Conservation (phyloP, 2,888 invertebrate genomes). For the Aplocera efformata region DNA sequence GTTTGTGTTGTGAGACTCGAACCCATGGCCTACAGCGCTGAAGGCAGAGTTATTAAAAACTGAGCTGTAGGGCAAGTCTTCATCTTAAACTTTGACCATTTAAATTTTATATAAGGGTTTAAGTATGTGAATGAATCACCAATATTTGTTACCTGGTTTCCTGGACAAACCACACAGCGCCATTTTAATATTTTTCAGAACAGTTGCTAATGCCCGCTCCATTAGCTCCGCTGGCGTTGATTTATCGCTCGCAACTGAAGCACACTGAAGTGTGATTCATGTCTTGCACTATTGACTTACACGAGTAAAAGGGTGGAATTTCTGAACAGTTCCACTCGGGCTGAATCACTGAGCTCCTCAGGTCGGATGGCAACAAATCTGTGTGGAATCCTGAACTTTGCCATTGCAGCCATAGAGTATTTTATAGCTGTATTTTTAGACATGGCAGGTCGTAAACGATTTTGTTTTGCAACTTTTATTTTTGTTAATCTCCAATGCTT, state of each 20-base stretch:
- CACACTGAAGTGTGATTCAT: constrained; percentile 23
- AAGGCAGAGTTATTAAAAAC: too few relatives aligned
- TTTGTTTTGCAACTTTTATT: neutral
- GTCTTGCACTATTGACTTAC: constrained; percentile 22
- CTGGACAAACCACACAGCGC: too few relatives aligned
- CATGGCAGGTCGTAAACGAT: too few relatives aligned
- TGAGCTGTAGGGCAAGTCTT: too few relatives aligned
- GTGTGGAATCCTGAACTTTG: constrained; percentile 40
- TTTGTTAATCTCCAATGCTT: too few relatives aligned
- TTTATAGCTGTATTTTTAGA: constrained; percentile 2
- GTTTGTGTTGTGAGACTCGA: too few relatives aligned
- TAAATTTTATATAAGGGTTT: too few relatives aligned
- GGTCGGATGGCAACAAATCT: constrained; percentile 48
- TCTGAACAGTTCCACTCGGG: constrained; percentile 13
- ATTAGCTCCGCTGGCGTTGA: constrained; percentile 15
- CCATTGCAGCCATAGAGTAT: constrained; percentile 9
- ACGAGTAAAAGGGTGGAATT: constrained; percentile 19
- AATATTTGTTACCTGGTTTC: too few relatives aligned
- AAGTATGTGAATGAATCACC: too few relatives aligned
- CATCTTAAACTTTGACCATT: too few relatives aligned
- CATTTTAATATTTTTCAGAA: neutral
- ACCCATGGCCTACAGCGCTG: too few relatives aligned
- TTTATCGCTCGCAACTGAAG: constrained; percentile 19
- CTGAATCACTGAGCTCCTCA: constrained; percentile 32
- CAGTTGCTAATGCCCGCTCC: constrained; percentile 7